These are phyloP conservation scores for Anastrepha obliqua DNA, from an alignment of 1,140 invertebrate genomes.

Conservation along the genomic window DNA sequence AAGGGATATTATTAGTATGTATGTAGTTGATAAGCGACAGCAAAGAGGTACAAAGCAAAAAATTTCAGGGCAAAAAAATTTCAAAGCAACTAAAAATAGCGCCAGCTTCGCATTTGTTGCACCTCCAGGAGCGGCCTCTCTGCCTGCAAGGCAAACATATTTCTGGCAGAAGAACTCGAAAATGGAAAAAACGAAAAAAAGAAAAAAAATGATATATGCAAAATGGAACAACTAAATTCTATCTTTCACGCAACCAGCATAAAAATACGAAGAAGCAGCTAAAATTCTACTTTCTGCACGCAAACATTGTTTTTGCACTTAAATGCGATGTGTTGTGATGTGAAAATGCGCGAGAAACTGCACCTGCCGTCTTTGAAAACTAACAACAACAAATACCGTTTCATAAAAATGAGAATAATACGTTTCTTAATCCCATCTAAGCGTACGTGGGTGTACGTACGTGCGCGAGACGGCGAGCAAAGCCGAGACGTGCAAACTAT, in stretches of 20 bases:
- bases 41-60: not conserved
- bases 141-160: not conserved
- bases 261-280: too few species aligned
- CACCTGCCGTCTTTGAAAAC: too few species aligned
- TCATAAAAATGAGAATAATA: not conserved
- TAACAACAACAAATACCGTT: not conserved
- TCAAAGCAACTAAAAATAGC: constrained; percentile 13
- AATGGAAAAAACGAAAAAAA: not conserved
- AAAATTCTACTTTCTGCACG: too few species aligned
- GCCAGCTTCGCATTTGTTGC: not conserved
- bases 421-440: not conserved
- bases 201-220: not conserved
- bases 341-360: too few species aligned
- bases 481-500: not conserved
- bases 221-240: not conserved
- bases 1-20: too few species aligned
- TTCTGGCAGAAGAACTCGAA: not conserved
- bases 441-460: not conserved
- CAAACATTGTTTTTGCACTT: too few species aligned
- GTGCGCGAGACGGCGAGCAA: not conserved
- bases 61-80: not conserved
- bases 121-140: not conserved
- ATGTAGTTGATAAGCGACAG: not conserved
- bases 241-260: too few species aligned
- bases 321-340: too few species aligned